Conservation (phyloP, 92 coral and sea anemone species). For the Muricea muricata region DNA sequence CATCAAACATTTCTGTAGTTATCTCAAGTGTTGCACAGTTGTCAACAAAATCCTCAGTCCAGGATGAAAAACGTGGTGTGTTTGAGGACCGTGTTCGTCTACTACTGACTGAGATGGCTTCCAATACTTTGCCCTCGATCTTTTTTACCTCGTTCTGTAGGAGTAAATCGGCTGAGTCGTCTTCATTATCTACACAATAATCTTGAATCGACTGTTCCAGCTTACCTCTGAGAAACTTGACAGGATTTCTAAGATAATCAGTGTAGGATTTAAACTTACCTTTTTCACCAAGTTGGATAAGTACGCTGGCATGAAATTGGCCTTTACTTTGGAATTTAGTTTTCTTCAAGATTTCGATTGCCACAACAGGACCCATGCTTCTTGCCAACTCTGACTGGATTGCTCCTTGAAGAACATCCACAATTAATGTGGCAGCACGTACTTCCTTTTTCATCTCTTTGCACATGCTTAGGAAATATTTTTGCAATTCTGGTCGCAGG, state of each 20-base stretch:
- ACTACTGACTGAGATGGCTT: neutral
- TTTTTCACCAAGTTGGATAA: conserved; percentile 11
- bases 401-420: conserved; percentile 18
- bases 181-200: neutral
- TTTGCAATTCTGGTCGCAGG: neutral
- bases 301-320: conserved; percentile 6
- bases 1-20: conserved; percentile 1
- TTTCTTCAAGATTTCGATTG: conserved; percentile 1
- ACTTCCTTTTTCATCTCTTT: conserved; percentile 7
- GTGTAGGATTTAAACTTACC: neutral
- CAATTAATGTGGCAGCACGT: conserved; percentile 5
- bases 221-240: neutral
- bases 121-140: neutral
- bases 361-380: conserved; percentile 16
- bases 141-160: neutral
- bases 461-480: conserved; percentile 5
- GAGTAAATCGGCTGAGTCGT: neutral
- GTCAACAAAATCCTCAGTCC: conserved; percentile 13
- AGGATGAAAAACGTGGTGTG: neutral
- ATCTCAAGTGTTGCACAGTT: conserved; percentile 11
- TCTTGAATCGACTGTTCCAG: neutral
- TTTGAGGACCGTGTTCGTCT: neutral
- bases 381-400: neutral
- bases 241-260: conserved; percentile 13
- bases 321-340: conserved; percentile 17